Evolutionary conservation across 2,797 vertebrate species (phyloP), one percentile per base, ranked within the genome.

Genomic region (Rhinatrema bivittatum): DNA sequence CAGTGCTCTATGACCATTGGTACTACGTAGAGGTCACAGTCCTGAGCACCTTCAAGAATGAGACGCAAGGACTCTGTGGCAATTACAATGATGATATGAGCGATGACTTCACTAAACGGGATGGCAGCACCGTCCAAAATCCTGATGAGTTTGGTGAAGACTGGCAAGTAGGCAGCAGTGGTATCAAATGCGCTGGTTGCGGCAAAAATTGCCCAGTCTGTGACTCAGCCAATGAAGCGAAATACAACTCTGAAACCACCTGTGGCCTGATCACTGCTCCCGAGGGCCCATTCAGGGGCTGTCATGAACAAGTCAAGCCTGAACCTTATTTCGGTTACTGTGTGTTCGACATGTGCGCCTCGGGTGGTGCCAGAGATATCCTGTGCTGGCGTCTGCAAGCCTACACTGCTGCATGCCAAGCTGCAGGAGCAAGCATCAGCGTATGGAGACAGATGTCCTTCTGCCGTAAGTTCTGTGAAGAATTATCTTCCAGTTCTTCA

Each of bases 381-480:
- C 46, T 79, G 16, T 79, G 74, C 12, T 18, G 16, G 39, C 59
- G 30, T 11, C 42, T 81, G n/a, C 65, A 75, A 0, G 62, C 56
- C 30, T 81, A 81, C 0, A 61, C 68, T 21, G 60, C 60, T 0
- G 32, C 58, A n/a, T 81, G 78, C 37, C 78, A 79, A 46, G 68
- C 50, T 0, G 47, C 44, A 0, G 60, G 62, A 4, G 62, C 56
- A 13, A 16, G 36, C 0, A 18, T 77, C 3, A 18, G 45, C 10
- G 7, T 50, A 4, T 81, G 78, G 78, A 72, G 78, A 29, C 68
- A 9, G 0, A 24, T 50, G 2, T 33, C 51, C 5, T 74, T 64
- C 55, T 81, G 73, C 23, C 38, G 78, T 81, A 47, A 78, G 71
- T 79, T 29, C 7, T 5, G n/a, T n/a, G n/a, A n/a, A n/a, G n/a